Evolutionary conservation across 1,140 invertebrate species (phyloP).

Genomic region (Drosophila novamexicana): DNA sequence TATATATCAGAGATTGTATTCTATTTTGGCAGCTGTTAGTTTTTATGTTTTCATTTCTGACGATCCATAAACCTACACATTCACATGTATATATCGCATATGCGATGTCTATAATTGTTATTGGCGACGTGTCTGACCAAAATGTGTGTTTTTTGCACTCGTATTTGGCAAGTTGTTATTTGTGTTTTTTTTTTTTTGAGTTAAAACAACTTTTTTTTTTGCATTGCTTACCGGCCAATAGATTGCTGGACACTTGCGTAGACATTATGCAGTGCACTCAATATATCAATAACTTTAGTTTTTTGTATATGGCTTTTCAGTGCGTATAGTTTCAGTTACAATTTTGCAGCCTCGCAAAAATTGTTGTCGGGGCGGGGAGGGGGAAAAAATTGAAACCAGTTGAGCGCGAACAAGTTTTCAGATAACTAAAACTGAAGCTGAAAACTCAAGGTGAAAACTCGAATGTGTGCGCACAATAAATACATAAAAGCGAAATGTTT

Average conservation of each 20-base stretch:
- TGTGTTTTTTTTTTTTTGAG: neutral
- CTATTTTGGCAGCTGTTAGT: slow-evolving; percentile 1
- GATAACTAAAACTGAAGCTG: slow-evolving; percentile 19
- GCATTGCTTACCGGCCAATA: slow-evolving; percentile 72
- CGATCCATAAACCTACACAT: slow-evolving; percentile 7
- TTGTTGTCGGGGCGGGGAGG: too few relatives aligned
- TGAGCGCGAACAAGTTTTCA: slow-evolving; percentile 29
- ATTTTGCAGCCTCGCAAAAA: slow-evolving; percentile 5
- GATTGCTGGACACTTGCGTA: slow-evolving; percentile 78
- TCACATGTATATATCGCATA: neutral
- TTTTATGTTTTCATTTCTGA: neutral
- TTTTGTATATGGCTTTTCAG: slow-evolving; percentile 34
- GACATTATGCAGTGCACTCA: slow-evolving; percentile 63
- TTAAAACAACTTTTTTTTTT: slow-evolving; percentile 8
- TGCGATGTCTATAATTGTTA: slow-evolving; percentile 20
- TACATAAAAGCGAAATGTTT: slow-evolving; percentile 8
- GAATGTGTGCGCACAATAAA: neutral
- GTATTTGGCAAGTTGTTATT: slow-evolving; percentile 29
- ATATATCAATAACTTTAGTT: slow-evolving; percentile 17
- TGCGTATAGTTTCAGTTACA: slow-evolving; percentile 41
- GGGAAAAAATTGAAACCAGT: slow-evolving; percentile 12
- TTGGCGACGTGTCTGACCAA: slow-evolving; percentile 26
- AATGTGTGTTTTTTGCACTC: slow-evolving; percentile 35
- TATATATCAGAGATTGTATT: neutral
- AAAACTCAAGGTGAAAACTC: slow-evolving; percentile 39